Percentiles rank a stretch among this genome's conserved stretches.
These are phyloP conservation scores for Hecatera dysodea DNA, from an alignment of 2,888 invertebrate species.

Conservation along the genomic window DNA sequence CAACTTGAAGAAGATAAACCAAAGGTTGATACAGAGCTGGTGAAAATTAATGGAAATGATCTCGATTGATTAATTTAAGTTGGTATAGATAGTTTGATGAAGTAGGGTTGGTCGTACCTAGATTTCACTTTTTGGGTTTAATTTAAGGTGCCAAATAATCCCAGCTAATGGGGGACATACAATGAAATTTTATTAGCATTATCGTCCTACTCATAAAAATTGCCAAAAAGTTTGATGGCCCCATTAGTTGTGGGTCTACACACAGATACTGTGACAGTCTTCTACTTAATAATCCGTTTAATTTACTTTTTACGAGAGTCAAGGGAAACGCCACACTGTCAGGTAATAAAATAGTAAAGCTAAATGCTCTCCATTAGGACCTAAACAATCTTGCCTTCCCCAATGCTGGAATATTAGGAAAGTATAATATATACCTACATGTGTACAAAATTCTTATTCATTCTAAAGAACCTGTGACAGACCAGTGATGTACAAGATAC, in stretches of 20 bases:
- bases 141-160: no score
- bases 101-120: no score
- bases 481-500: no score
- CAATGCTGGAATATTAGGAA: slow-evolving; percentile 5
- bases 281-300: slow-evolving; percentile 12
- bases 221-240: neutral
- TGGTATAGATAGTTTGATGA: no score
- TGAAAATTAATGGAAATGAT: no score
- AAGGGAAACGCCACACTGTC: neutral
- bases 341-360: slow-evolving; percentile 24
- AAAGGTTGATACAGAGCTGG: no score
- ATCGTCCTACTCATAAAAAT: neutral
- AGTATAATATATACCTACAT: slow-evolving; percentile 1
- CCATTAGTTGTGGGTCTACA: neutral
- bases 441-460: neutral
- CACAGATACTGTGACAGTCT: neutral
- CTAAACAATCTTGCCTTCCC: slow-evolving; percentile 11
- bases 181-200: neutral
- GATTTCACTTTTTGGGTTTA: no score
- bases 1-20: no score
- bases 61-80: no score
- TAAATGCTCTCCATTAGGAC: slow-evolving; percentile 8
- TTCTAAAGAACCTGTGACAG: neutral
- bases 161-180: no score
- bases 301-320: slow-evolving; percentile 21